These are phyloP conservation scores for Illadopsis cleaveri DNA, from an alignment of 2,113 vertebrate species.

Conservation along the genomic window DNA sequence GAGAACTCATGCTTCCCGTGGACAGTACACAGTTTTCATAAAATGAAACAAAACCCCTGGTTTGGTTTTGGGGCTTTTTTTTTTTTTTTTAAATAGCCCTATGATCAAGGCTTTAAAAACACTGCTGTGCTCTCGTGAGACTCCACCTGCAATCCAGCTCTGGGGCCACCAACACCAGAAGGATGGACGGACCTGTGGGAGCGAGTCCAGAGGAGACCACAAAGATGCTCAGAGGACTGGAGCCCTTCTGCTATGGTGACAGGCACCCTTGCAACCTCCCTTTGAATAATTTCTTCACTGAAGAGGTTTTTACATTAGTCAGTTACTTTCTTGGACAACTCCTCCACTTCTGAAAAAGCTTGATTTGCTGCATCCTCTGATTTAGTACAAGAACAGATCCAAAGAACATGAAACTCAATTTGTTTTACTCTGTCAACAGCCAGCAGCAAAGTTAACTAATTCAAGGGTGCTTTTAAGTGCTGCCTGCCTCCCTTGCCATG, in stretches of 20 bases:
- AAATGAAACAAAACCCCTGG: neutral
- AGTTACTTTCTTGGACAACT: neutral
- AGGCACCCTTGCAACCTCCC: neutral
- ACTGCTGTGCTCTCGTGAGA: neutral
- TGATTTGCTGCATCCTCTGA: neutral
- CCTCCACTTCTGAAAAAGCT: neutral
- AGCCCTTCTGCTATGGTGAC: neutral
- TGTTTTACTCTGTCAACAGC: neutral
- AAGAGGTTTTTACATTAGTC: neutral
- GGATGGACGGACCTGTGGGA: neutral
- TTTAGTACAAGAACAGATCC: neutral
- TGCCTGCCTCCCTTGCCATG: neutral
- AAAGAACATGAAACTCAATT: neutral
- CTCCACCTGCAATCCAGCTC: neutral
- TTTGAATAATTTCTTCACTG: neutral
- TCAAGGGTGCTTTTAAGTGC: neutral
- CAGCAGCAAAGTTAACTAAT: neutral
- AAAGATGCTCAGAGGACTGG: neutral
- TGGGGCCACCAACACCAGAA: neutral
- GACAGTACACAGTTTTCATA: rapidly evolving
- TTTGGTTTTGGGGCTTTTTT: no score
- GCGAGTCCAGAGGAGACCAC: neutral
- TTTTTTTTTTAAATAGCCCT: neutral
- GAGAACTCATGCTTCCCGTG: rapidly evolving
- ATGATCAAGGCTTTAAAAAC: neutral